Evolutionary conservation across 2,888 invertebrate genomes (phyloP), one percentile per base, ranked within the genome.

Genomic region (Mythimna vitellina): DNA sequence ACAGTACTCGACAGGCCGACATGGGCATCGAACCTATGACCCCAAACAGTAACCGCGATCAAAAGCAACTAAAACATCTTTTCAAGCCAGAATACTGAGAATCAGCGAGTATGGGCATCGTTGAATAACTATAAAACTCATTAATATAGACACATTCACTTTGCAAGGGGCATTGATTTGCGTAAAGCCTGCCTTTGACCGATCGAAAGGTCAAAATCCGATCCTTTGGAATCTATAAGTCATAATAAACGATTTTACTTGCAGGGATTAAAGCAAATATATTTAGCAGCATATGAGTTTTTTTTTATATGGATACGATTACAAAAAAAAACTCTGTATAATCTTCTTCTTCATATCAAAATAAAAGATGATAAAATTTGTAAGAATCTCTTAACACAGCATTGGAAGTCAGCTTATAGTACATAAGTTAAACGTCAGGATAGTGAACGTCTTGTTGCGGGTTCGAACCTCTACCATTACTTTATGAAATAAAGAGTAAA

Each of bases 181-280:
- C 51, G 64, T 79, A 56, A 65, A 49, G 38, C 64, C 58, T 76
- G 82, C 69, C 73, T 68, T 82, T 80, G 82, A 80, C 80, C 73
- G 64, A 54, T 29, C 64, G 35, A 62, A 66, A 78, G 80, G 82
- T 80, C 82, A 80, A 73, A 61, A 82, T 54, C 64, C 82, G 73
- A 78, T 65, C 63, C 64, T 42, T 68, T 51, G 46, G 8, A 61
- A 69, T 65, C 57, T 67, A 32, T 66, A 42, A 62, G 53, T 64
- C 57, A 49, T 66, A 38, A 57, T 42, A 61, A 60, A 56, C 14
- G 51, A 32, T 7, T 49, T 58, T 29, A 58, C n/a, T 78, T n/a
- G 3, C 12, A 22, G 46, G 61, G 51, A 38, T 62, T 56, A 22
- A 62, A 46, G 57, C 35, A 60, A 61, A 69, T 69, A 60, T 42